Percentiles rank a stretch among this genome's conserved stretches.
phyloP scores from a whole-genome alignment of 2,113 vertebrate genomes.

The Amphiprion percula region DNA sequence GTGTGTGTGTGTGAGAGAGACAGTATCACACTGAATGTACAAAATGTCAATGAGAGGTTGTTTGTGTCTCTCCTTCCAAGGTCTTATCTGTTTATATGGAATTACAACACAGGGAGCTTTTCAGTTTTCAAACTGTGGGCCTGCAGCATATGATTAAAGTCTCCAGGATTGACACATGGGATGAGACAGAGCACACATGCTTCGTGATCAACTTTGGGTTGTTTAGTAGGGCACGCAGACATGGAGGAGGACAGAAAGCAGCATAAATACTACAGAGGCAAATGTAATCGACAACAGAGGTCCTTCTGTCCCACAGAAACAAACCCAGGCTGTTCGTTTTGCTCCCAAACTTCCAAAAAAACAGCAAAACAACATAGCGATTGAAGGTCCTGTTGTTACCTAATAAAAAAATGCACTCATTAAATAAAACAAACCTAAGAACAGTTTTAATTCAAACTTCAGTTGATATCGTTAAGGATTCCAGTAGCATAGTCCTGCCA shows the following conservation, averaged over 20 bases:
- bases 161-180: background rate
- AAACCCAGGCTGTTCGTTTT: background rate
- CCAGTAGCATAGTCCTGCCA: background rate
- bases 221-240: background rate
- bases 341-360: too few species aligned
- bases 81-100: background rate
- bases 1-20: background rate
- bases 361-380: too few species aligned
- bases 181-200: background rate
- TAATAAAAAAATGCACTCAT: too few species aligned
- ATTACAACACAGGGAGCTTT: background rate
- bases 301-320: background rate
- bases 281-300: background rate
- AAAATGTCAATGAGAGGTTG: conserved; percentile 22
- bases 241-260: background rate
- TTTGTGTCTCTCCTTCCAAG: background rate
- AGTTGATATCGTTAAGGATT: too few species aligned
- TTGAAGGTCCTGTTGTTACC: too few species aligned
- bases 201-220: background rate
- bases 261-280: background rate
- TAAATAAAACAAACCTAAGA: background rate
- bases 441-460: too few species aligned
- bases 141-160: background rate
- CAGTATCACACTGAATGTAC: background rate
- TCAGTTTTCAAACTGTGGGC: background rate